Evolutionary conservation across 2,797 vertebrate genomes (phyloP).

Genomic region (Trematomus bernacchii): DNA sequence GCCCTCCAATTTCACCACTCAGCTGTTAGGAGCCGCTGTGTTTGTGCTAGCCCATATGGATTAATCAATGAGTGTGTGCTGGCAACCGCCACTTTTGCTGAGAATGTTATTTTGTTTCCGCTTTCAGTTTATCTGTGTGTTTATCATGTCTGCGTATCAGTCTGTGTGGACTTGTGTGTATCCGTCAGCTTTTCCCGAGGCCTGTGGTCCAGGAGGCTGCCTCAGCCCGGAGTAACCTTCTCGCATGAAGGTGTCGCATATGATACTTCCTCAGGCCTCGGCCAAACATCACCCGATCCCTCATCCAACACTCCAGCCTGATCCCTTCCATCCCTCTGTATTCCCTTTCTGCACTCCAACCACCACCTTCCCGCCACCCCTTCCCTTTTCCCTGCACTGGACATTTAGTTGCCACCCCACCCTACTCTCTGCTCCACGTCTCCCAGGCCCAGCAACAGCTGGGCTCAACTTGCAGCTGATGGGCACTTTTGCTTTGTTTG

Average conservation of each 20-base stretch:
- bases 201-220: constrained; percentile 64
- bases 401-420: constrained; percentile 52
- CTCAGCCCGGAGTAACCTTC: constrained; percentile 78
- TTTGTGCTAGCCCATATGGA: constrained; percentile 66
- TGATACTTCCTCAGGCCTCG: constrained; percentile 86
- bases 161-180: constrained; percentile 33
- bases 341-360: constrained; percentile 61
- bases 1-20: constrained; percentile 61
- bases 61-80: constrained; percentile 71
- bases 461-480: constrained; percentile 82
- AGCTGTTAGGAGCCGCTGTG: constrained; percentile 67
- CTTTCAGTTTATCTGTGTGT: constrained; percentile 29
- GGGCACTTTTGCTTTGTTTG: constrained; percentile 71
- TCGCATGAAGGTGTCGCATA: constrained; percentile 81
- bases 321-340: constrained; percentile 69
- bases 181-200: constrained; percentile 63
- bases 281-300: constrained; percentile 84
- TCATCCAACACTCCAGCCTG: constrained; percentile 63
- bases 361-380: constrained; percentile 36
- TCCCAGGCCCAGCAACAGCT: constrained; percentile 68
- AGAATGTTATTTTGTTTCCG: constrained; percentile 47
- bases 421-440: constrained; percentile 40
- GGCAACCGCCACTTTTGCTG: constrained; percentile 45
- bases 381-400: constrained; percentile 50
- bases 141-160: constrained; percentile 19